Percentiles rank a stretch among this genome's conserved stretches.
phyloP scores from a whole-genome alignment of 2,113 vertebrate species.

The Cyprinodon brontotheroides region DNA sequence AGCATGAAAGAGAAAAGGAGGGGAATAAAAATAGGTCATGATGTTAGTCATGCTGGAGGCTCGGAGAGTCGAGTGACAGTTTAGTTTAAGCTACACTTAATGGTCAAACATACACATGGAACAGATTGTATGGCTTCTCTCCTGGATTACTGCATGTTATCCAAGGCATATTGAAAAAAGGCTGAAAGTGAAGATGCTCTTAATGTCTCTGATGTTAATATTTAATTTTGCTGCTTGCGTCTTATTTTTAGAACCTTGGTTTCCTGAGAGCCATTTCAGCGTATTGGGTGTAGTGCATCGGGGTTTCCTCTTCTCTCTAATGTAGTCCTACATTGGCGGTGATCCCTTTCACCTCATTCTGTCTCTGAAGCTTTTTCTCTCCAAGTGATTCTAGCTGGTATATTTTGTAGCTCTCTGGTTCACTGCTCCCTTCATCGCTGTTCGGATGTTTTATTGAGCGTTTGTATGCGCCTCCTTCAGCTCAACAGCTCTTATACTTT shows the following conservation, averaged over 20 bases:
- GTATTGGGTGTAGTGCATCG: constrained; percentile 35
- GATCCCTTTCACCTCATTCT: constrained; percentile 46
- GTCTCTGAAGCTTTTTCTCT: constrained; percentile 14
- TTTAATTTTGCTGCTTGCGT: constrained; percentile 64
- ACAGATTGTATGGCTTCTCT: background rate
- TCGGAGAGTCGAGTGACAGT: constrained; percentile 24
- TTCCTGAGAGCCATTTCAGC: constrained; percentile 63
- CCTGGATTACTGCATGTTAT: constrained; percentile 5
- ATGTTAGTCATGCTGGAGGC: constrained; percentile 49
- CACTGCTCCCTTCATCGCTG: constrained; percentile 22
- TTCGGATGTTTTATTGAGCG: constrained; percentile 33
- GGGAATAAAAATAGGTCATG: constrained; percentile 48
- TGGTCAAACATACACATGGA: constrained; percentile 32
- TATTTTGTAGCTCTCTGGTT: constrained; percentile 12
- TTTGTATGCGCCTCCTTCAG: constrained; percentile 36
- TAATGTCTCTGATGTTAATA: constrained; percentile 69
- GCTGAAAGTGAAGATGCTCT: constrained; percentile 44
- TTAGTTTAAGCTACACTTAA: constrained; percentile 14
- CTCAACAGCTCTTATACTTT: constrained; percentile 43
- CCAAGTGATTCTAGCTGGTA: constrained; percentile 1
- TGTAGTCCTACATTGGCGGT: constrained; percentile 33
- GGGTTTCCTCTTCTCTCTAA: constrained; percentile 48
- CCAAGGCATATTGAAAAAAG: constrained; percentile 30
- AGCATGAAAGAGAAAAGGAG: constrained; percentile 14
- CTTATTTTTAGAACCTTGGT: constrained; percentile 41